phyloP scores from a whole-genome alignment of 2,113 vertebrate species.

The Puntigrus tetrazona region DNA sequence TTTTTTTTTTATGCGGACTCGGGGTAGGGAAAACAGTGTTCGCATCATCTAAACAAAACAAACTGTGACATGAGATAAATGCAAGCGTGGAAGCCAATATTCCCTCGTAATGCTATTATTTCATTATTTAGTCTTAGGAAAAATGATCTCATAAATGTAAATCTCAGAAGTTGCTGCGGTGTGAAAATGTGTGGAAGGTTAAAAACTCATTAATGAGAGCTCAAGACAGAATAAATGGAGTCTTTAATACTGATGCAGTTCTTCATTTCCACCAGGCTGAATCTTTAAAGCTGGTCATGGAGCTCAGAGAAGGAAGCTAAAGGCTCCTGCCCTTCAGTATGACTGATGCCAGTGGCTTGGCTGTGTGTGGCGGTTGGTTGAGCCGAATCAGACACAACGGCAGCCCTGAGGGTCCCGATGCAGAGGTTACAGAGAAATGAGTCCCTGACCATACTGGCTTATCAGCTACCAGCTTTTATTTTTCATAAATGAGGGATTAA shows the following conservation, averaged over 20 bases:
- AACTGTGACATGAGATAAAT: neutral
- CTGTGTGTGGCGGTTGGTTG: neutral
- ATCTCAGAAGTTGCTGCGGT: neutral
- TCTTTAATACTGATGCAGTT: neutral
- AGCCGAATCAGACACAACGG: slow-evolving; percentile 36
- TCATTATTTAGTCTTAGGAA: neutral
- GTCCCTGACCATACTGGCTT: slow-evolving; percentile 62
- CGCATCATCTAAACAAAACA: neutral
- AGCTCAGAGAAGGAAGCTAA: neutral
- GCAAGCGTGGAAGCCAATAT: neutral
- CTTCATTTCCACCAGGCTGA: neutral
- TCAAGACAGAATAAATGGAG: neutral
- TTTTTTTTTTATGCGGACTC: neutral
- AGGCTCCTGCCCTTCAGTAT: slow-evolving; percentile 18
- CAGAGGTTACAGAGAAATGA: slow-evolving; percentile 62
- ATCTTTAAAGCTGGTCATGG: slow-evolving; percentile 10
- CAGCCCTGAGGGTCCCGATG: slow-evolving; percentile 54
- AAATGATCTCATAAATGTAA: neutral
- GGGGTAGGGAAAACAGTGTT: neutral
- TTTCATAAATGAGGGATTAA: slow-evolving; percentile 69
- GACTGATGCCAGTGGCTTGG: slow-evolving; percentile 20
- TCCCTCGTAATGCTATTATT: neutral
- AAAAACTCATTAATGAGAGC: slow-evolving; percentile 17
- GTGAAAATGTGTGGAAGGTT: slow-evolving; percentile 32
- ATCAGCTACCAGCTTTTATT: slow-evolving; percentile 59